Evolutionary conservation across 2,888 invertebrate genomes (phyloP).

Genomic region (Andrena praecox): DNA sequence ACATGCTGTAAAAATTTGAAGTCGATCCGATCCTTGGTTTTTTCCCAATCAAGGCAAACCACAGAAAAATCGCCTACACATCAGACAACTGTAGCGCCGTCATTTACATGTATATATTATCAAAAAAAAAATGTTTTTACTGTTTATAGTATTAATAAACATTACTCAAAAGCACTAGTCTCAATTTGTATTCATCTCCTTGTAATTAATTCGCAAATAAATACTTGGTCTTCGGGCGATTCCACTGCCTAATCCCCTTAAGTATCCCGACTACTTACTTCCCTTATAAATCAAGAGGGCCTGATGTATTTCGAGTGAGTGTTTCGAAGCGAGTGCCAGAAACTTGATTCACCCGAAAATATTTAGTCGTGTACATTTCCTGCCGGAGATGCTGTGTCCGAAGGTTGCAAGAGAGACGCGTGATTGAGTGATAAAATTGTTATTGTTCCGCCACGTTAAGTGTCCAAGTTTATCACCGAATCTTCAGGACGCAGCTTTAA

Average conservation of each 20-base stretch:
- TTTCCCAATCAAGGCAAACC: no score
- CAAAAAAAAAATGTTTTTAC: no score
- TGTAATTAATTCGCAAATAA: no score
- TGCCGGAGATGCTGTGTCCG: slow-evolving; percentile 27
- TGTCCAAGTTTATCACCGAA: slow-evolving; percentile 2
- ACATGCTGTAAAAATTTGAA: no score
- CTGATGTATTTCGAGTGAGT: slow-evolving; percentile 53
- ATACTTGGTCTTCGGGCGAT: no score
- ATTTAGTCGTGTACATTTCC: slow-evolving; percentile 21
- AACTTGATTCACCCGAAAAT: slow-evolving; percentile 44
- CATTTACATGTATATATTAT: no score
- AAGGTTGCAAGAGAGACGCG: slow-evolving; percentile 19
- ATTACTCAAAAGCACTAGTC: no score
- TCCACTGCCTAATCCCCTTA: not conserved
- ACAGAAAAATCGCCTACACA: no score
- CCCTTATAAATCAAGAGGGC: slow-evolving; percentile 46
- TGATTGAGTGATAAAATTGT: slow-evolving; percentile 8
- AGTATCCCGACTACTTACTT: slow-evolving; percentile 49
- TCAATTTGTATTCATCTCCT: no score
- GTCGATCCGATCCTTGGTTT: no score
- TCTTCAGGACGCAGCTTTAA: not conserved
- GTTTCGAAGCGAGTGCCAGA: slow-evolving; percentile 41
- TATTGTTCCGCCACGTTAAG: slow-evolving; percentile 30
- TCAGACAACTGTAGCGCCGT: no score
- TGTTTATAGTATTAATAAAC: no score